Evolutionary conservation across 1,140 invertebrate genomes (phyloP), one percentile per base, ranked within the genome.

Genomic region (Brachionus sp.): DNA sequence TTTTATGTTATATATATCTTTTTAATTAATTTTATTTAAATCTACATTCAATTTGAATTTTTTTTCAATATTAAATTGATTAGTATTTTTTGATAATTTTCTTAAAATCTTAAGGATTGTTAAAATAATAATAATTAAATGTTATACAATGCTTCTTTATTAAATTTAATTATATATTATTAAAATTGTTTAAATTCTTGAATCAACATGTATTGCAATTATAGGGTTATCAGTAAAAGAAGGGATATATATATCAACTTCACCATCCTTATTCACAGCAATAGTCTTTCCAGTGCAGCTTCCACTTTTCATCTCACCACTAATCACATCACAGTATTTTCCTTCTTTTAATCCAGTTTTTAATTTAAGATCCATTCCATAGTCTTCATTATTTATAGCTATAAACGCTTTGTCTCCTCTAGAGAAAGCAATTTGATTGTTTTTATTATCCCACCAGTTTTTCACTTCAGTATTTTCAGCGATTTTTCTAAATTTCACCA

Each of bases 301-400:
- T 23, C 90, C 91, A 77, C 91, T 88, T 0, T 88, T 86, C 44
- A 92, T 90, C 62, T 88, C 88, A 29, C 94, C 94, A 16, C 92
- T 92, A 80, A 95, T 94, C 1, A 96, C 90, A 86, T 97, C 94
- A 88, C 95, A 96, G 86, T 96, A 96, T 0, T 82, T 90, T 3
- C 95, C 95, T 85, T 91, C 88, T 0, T 93, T 91, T 10, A 96
- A 87, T 35, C 93, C 93, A 0, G 93, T 95, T 88, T 86, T 70
- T 44, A 88, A 23, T 7, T 68, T 84, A 12, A 44, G 82, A 78
- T 86, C 16, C 82, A 85, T 50, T 19, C 77, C 84, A 75, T 44
- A 82, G 33, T 86, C 85, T 46, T 85, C 83, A 35, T 86, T 85
- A 12, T 86, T 85, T 85, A 88, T 87, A 3, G 86, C 88, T 53